These are phyloP conservation scores for Phataginus tetradactyla DNA, from an alignment of 2,797 vertebrate species.

Conservation along the genomic window DNA sequence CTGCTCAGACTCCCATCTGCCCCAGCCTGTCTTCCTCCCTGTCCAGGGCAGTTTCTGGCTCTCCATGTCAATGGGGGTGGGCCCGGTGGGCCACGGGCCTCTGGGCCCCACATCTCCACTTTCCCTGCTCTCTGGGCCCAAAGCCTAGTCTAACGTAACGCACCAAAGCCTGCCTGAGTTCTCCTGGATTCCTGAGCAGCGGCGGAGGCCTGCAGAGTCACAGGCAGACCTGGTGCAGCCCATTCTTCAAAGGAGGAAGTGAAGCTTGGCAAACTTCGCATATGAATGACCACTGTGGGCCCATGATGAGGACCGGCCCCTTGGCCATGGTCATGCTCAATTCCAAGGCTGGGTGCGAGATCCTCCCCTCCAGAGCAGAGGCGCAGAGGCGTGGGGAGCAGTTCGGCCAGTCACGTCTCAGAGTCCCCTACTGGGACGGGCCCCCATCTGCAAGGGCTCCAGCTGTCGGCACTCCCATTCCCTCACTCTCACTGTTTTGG, in stretches of 20 bases:
- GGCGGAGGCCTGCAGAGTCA: not conserved
- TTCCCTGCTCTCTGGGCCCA: not conserved
- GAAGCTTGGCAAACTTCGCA: not conserved
- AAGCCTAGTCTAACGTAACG: not conserved
- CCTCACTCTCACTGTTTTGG: not conserved
- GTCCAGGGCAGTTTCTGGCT: not conserved
- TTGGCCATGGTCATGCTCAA: not conserved
- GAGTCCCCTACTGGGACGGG: not conserved
- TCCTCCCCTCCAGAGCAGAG: not conserved
- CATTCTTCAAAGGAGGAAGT: not conserved
- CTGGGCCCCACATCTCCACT: not conserved
- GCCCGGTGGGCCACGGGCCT: not conserved
- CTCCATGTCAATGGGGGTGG: not conserved
- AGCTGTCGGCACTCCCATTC: not conserved
- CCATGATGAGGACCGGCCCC: not conserved
- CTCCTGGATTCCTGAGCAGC: not conserved
- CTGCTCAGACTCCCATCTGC: not conserved
- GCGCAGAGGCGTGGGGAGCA: fast-evolving
- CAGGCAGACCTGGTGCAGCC: not conserved
- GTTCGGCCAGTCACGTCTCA: not conserved
- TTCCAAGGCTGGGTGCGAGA: not conserved
- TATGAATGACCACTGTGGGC: not conserved
- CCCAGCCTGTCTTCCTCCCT: not conserved
- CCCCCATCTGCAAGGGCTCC: not conserved
- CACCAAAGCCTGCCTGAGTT: not conserved